These are phyloP conservation scores for Ametastegia equiseti DNA, from an alignment of 2,888 invertebrate species.

Conservation along the genomic window DNA sequence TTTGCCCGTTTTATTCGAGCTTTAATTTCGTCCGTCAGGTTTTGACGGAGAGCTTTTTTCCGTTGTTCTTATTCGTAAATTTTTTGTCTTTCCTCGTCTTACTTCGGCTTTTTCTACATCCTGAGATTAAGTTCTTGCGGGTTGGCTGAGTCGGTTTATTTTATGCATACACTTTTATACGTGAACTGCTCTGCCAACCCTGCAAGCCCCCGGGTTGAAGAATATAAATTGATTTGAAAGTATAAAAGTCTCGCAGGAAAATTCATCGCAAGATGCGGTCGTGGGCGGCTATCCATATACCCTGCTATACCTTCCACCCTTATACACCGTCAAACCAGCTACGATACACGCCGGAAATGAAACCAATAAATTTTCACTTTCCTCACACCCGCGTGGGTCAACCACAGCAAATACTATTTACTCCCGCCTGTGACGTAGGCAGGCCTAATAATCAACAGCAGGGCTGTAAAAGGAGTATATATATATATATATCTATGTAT, in stretches of 20 bases:
- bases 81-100: neutral
- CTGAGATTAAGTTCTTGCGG: neutral
- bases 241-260: too few relatives aligned
- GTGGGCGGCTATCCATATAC: neutral
- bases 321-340: neutral
- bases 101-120: neutral
- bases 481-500: neutral
- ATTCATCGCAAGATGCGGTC: neutral
- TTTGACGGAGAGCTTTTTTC: neutral
- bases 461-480: neutral
- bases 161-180: neutral
- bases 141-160: neutral
- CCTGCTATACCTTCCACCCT: neutral
- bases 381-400: neutral
- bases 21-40: conserved; percentile 5
- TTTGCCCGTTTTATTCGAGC: neutral
- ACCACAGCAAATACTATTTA: conserved; percentile 25
- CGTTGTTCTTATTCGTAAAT: neutral
- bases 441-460: neutral
- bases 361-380: conserved; percentile 39
- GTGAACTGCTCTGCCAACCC: too few relatives aligned
- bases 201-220: neutral
- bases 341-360: conserved; percentile 31
- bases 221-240: neutral
- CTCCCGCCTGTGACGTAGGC: neutral